Evolutionary conservation across 2,797 vertebrate species (phyloP), one percentile per base, ranked within the genome.

Genomic region (Clamator glandarius): DNA sequence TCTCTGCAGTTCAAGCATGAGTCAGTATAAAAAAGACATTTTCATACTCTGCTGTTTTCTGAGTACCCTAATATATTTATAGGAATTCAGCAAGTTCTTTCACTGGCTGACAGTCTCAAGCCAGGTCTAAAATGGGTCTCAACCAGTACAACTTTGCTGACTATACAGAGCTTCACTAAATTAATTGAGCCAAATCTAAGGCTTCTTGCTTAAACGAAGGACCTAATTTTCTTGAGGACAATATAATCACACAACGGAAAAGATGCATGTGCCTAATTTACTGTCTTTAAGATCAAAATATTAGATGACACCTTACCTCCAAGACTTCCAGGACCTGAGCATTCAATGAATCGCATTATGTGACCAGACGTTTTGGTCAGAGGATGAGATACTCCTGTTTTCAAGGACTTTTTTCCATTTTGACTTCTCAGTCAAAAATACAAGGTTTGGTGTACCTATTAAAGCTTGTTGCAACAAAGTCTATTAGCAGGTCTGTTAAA

Each of bases 381-480:
- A 72, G 31, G 44, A 33, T 46, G 24, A 42, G 15, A 46, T 4
- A 9, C 1, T 59, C 31, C 48, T 57, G 2, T 19, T 84, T 79
- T 39, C 44, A 59, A 63, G 42, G 66, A 1, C 21, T 48, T 12
- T 17, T n/a, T 44, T 63, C 59, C 41, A 13, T 20, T 39, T 48
- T 55, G 8, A 44, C 6, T 84, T 51, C 63, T 48, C 16, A 42
- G 25, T 1, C 18, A 70, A 66, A 86, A 79, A 14, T 5, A 73
- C 4, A 36, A 58, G 6, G 10, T 18, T 36, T 21, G 20, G 12
- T 26, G 2, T 7, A 12, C 5, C 46, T 29, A 1, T 21, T 54
- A 41, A 76, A 75, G 5, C 4, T 29, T 1, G 0, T 12, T 9
- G 4, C 33, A 52, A 57, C 24, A 9, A 61, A 6, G 6, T 50